Evolutionary conservation across 37 sponge, comb jelly and placozoan species (phyloP).

Genomic region (Corticium candelabrum): DNA sequence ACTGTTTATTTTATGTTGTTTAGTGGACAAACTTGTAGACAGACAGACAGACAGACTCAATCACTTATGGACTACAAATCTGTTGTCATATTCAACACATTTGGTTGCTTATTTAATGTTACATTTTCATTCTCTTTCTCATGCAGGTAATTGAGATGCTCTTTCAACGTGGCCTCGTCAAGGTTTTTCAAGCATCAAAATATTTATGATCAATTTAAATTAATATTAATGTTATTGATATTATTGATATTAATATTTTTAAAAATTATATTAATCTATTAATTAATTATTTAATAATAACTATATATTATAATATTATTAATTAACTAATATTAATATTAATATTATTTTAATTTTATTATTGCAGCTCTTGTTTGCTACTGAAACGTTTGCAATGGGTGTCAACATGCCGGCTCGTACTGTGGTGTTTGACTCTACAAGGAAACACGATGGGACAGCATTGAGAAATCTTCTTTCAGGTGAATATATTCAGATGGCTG

Average conservation of each 20-base stretch:
- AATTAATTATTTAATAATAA: too few relatives aligned
- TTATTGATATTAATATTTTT: constrained; percentile 13
- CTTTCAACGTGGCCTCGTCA: constrained; percentile 78
- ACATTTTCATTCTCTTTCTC: background rate
- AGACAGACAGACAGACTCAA: background rate
- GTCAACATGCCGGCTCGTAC: constrained; percentile 99
- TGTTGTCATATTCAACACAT: background rate
- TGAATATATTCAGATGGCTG: constrained; percentile 99
- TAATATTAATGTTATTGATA: background rate
- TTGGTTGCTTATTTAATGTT: background rate
- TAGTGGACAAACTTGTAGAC: background rate
- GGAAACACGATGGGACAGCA: constrained; percentile 75
- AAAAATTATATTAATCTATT: too few relatives aligned
- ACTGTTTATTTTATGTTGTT: background rate
- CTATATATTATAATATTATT: too few relatives aligned
- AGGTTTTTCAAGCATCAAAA: too few relatives aligned
- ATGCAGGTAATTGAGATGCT: constrained; percentile 78
- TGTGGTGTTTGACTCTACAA: constrained; percentile 83
- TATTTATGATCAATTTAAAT: too few relatives aligned
- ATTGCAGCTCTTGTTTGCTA: constrained; percentile 67
- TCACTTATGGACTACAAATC: background rate
- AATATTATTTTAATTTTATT: background rate
- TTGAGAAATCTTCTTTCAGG: constrained; percentile 67
- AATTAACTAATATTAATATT: too few relatives aligned
- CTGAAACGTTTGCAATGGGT: constrained; percentile 99